A percentile compares a stretch with the other conserved stretches of the same genome.
phyloP scores from a whole-genome alignment of 1,140 invertebrate species.

The Drosophila arawakana region DNA sequence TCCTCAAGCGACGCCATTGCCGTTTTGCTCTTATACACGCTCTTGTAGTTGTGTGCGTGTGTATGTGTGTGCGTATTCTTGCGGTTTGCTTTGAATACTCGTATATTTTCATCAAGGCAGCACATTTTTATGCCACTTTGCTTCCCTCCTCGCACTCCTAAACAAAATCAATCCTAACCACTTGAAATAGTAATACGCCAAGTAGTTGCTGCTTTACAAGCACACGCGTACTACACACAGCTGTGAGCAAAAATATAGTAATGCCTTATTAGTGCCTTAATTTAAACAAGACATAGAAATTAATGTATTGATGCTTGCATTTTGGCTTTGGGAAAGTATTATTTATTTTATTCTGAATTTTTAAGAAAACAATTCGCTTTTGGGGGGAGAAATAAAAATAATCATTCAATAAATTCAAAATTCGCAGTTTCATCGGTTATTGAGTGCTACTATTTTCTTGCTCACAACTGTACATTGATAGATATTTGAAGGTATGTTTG shows the following conservation, averaged over 20 bases:
- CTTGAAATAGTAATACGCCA: slow-evolving; percentile 37
- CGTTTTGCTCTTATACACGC: slow-evolving; percentile 7
- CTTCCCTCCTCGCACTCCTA: background rate
- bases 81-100: slow-evolving; percentile 24
- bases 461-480: background rate
- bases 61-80: slow-evolving; percentile 1
- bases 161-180: slow-evolving; percentile 41
- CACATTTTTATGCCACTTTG: slow-evolving; percentile 25
- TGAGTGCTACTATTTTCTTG: background rate
- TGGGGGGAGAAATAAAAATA: no score
- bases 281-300: no score
- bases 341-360: no score
- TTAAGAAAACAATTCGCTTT: no score
- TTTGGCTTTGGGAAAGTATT: no score
- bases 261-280: no score
- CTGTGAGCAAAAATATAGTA: no score
- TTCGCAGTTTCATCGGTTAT: no score
- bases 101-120: slow-evolving; percentile 16
- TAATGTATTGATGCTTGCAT: no score
- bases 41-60: background rate
- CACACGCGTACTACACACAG: slow-evolving; percentile 1
- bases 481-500: slow-evolving; percentile 19
- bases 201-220: slow-evolving; percentile 23
- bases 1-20: slow-evolving; percentile 41
- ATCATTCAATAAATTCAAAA: no score